Conservation (phyloP, 2,113 vertebrate genomes). For the Muntiacus reevesi region DNA sequence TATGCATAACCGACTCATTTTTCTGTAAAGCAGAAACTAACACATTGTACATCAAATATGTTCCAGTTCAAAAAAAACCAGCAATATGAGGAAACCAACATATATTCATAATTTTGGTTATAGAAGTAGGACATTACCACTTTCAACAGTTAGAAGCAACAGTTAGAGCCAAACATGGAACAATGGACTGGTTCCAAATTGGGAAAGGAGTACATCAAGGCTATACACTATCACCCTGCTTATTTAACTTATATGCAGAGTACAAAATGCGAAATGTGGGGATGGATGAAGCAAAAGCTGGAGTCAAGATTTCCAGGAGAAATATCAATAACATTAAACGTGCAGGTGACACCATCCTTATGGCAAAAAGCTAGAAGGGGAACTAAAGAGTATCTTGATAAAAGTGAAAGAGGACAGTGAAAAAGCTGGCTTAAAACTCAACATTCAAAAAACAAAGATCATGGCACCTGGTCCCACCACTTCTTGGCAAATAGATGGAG, state of each 20-base stretch:
- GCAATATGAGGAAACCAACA: not conserved
- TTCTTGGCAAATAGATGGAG: not conserved
- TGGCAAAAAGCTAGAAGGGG: not conserved
- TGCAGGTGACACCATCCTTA: not conserved
- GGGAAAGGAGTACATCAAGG: not conserved
- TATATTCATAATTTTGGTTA: not conserved
- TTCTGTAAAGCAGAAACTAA: not conserved
- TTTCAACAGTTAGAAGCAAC: not conserved
- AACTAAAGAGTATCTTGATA: not conserved
- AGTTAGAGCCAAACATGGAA: not conserved
- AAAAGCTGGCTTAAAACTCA: not conserved
- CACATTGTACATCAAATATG: not conserved
- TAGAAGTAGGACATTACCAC: not conserved
- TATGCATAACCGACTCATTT: not conserved
- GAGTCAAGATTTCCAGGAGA: not conserved
- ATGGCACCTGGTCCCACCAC: not conserved
- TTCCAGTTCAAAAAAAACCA: not conserved
- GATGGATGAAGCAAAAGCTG: not conserved
- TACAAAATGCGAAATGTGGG: not conserved
- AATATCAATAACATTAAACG: not conserved
- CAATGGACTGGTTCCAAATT: not conserved
- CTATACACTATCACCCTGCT: not conserved
- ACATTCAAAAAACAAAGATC: not conserved
- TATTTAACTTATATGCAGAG: not conserved
- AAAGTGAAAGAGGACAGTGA: not conserved